Conservation (phyloP, 2,888 invertebrate species). For the Sphecodes monilicornis region DNA sequence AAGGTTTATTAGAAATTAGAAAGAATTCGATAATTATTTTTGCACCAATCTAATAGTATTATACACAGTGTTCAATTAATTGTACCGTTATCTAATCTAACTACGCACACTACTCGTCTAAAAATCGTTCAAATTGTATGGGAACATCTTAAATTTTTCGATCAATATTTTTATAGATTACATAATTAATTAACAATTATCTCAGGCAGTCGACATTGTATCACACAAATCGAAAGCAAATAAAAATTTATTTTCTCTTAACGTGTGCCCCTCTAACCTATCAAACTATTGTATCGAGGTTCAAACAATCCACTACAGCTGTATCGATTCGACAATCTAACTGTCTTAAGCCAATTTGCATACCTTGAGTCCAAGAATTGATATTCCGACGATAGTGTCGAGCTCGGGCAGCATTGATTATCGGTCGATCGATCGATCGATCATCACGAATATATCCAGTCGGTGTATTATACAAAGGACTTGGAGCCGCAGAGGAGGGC, state of each 20-base stretch:
- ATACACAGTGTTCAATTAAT: too few species aligned
- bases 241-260: neutral
- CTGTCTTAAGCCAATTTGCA: neutral
- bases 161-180: neutral
- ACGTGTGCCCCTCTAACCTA: neutral
- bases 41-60: too few species aligned
- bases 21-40: too few species aligned
- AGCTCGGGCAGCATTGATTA: slow-evolving; percentile 27
- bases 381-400: neutral
- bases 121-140: neutral
- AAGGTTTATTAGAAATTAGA: too few species aligned
- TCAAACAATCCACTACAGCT: neutral
- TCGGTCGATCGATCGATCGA: slow-evolving; percentile 7
- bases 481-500: neutral
- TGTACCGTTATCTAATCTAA: too few species aligned
- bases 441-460: slow-evolving; percentile 32
- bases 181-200: neutral
- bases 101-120: too few species aligned
- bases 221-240: too few species aligned
- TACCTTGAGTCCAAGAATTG: neutral
- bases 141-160: neutral
- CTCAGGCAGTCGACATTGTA: neutral
- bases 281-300: neutral
- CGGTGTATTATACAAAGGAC: slow-evolving; percentile 11
- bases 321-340: neutral